These are phyloP conservation scores for Pontoporia blainvillei DNA, from an alignment of 2,113 vertebrate genomes.

Conservation along the genomic window DNA sequence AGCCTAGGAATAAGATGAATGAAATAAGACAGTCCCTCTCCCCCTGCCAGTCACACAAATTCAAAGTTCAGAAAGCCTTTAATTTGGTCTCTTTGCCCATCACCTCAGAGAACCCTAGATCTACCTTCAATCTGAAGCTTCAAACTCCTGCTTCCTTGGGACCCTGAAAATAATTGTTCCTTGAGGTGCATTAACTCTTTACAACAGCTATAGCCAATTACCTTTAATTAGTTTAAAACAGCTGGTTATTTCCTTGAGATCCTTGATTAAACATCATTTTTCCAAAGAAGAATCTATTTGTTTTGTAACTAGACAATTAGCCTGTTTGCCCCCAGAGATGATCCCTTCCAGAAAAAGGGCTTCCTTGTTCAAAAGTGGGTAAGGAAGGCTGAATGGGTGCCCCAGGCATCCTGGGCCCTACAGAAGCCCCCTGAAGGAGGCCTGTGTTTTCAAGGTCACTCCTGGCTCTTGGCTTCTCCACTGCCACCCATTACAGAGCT, in stretches of 20 bases:
- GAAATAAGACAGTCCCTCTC: neutral
- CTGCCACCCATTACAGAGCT: neutral
- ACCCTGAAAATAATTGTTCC: constrained; percentile 77
- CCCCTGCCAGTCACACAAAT: neutral
- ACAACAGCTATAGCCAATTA: constrained; percentile 70
- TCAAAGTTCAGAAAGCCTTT: neutral
- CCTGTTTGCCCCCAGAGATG: constrained; percentile 26
- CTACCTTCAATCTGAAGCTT: neutral
- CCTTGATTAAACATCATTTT: constrained; percentile 75
- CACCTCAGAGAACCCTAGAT: neutral
- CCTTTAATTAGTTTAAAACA: constrained; percentile 76
- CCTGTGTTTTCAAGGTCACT: neutral
- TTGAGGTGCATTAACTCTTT: constrained; percentile 77
- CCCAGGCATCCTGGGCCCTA: too few relatives aligned
- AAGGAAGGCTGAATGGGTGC: neutral
- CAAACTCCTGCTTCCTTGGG: neutral
- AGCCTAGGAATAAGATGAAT: neutral
- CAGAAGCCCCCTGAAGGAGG: neutral
- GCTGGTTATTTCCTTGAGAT: constrained; percentile 69
- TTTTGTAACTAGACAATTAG: constrained; percentile 62
- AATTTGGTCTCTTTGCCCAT: neutral
- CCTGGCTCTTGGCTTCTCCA: neutral
- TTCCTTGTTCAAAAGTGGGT: neutral
- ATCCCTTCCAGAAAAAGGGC: neutral
- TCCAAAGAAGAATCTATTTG: constrained; percentile 68